These are phyloP conservation scores for Drosophila insularis DNA, from an alignment of 1,140 invertebrate species.

Conservation along the genomic window DNA sequence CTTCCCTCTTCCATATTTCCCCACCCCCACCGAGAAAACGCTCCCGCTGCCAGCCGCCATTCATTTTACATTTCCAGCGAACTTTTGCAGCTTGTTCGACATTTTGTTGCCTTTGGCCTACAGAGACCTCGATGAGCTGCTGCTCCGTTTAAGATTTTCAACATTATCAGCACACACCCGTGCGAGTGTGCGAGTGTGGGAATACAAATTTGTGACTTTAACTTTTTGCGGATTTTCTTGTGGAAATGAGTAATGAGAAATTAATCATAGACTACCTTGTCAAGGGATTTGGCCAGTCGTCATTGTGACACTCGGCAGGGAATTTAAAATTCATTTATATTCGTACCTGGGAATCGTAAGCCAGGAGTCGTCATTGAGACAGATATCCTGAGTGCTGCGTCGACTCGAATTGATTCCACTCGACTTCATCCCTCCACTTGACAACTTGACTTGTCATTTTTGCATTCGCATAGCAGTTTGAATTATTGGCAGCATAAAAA, in stretches of 20 bases:
- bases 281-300: constrained; percentile 21
- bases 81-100: constrained; percentile 38
- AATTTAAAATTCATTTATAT: constrained; percentile 54
- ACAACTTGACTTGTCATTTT: constrained; percentile 58
- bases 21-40: no score
- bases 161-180: background rate
- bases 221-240: constrained; percentile 52
- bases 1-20: no score
- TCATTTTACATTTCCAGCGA: constrained; percentile 3
- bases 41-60: background rate
- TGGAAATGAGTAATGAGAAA: constrained; percentile 59
- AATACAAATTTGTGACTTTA: constrained; percentile 56
- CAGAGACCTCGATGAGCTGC: constrained; percentile 22
- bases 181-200: no score
- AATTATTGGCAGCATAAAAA: constrained; percentile 78
- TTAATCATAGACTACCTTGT: constrained; percentile 54
- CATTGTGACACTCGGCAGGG: constrained; percentile 44
- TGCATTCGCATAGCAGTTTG: constrained; percentile 63
- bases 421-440: constrained; percentile 15
- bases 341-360: constrained; percentile 11
- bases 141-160: background rate
- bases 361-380: background rate
- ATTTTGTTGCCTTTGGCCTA: constrained; percentile 42
- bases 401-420: constrained; percentile 59
- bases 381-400: constrained; percentile 41